Conservation (phyloP, 2,888 invertebrate genomes). For the Netelia inedita region DNA sequence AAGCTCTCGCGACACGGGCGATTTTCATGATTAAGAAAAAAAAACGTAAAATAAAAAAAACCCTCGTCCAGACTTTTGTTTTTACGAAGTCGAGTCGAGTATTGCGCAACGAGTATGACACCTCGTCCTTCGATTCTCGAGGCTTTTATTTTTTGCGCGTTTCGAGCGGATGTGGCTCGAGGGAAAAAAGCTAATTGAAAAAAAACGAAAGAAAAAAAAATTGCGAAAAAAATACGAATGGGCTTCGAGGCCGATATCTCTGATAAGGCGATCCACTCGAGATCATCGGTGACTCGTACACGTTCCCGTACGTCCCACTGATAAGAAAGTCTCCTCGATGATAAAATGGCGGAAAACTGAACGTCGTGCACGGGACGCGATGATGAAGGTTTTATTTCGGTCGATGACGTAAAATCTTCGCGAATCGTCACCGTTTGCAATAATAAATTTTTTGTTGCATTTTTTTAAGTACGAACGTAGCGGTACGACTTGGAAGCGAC, state of each 20-base stretch:
- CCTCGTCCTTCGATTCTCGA: constrained; percentile 57
- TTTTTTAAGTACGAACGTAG: not conserved
- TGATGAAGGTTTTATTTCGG: constrained; percentile 70
- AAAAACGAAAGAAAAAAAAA: not conserved
- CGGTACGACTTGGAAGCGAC: no score
- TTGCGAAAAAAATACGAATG: constrained; percentile 48
- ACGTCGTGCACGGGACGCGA: constrained; percentile 38
- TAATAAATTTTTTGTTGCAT: constrained; percentile 19
- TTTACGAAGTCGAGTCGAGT: constrained; percentile 39
- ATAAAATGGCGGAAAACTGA: constrained; percentile 72
- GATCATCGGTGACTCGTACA: constrained; percentile 50
- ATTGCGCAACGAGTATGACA: constrained; percentile 55
- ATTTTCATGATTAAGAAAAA: constrained; percentile 53
- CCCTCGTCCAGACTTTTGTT: constrained; percentile 37
- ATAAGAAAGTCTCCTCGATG: constrained; percentile 76
- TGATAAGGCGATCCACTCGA: constrained; percentile 68
- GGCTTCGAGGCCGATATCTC: constrained; percentile 60
- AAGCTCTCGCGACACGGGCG: not conserved
- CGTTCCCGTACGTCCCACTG: constrained; percentile 64
- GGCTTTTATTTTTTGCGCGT: constrained; percentile 21
- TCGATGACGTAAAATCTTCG: constrained; percentile 76
- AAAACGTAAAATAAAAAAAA: constrained; percentile 61
- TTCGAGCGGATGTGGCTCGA: constrained; percentile 20
- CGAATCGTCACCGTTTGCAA: constrained; percentile 34
- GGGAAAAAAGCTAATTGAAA: constrained; percentile 32